These are phyloP conservation scores for Pagrus major DNA, from an alignment of 2,113 vertebrate genomes.

Conservation along the genomic window DNA sequence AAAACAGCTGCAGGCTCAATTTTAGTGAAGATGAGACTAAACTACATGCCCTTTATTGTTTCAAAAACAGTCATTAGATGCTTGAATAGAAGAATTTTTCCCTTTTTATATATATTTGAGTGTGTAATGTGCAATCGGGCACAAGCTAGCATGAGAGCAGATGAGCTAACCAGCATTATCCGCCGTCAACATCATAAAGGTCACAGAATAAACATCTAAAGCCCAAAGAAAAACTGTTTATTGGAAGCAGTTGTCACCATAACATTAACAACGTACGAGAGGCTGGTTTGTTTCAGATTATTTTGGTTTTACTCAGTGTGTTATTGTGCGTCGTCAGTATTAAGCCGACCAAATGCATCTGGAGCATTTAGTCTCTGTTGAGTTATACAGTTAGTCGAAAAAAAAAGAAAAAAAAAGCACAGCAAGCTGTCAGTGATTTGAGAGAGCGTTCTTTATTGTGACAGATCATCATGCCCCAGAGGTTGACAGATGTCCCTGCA, in stretches of 20 bases:
- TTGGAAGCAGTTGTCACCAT: constrained; percentile 44
- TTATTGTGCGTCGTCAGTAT: constrained; percentile 55
- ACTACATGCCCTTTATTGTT: background rate
- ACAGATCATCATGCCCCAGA: constrained; percentile 79
- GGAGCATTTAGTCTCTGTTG: constrained; percentile 67
- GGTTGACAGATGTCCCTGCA: constrained; percentile 78
- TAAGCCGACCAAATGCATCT: constrained; percentile 63
- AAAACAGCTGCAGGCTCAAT: background rate
- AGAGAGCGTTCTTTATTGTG: constrained; percentile 78
- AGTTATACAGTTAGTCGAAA: constrained; percentile 56
- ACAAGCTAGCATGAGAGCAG: constrained; percentile 28
- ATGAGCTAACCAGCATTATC: constrained; percentile 45
- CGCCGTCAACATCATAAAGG: constrained; percentile 69
- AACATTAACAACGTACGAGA: constrained; percentile 57
- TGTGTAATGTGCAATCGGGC: background rate
- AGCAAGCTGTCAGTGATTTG: constrained; percentile 75
- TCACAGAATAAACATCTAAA: constrained; percentile 71
- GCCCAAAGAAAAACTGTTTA: constrained; percentile 60
- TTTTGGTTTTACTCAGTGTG: constrained; percentile 43
- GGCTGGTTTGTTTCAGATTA: constrained; percentile 60
- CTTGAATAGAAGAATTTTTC: background rate
- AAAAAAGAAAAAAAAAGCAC: constrained; percentile 38
- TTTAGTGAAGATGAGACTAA: background rate
- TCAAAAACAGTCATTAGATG: background rate
- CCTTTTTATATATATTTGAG: background rate